phyloP scores from a whole-genome alignment of 2,888 invertebrate genomes.

The Plebejus argus region DNA sequence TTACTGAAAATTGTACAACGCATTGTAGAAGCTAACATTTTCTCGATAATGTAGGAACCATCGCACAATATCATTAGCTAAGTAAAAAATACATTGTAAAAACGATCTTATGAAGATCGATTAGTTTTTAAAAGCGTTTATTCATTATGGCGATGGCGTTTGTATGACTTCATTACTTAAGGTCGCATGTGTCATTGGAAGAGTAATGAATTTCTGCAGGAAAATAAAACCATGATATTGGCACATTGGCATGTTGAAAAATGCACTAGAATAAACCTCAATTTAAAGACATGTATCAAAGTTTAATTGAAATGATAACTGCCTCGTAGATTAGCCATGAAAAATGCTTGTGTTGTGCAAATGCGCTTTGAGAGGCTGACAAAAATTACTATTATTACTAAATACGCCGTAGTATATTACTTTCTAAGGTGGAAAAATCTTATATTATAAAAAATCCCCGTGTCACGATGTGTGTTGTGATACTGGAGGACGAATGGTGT shows the following conservation, averaged over 20 bases:
- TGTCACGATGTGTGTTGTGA: too few relatives aligned
- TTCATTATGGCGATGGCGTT: conserved; percentile 69
- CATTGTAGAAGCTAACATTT: background rate
- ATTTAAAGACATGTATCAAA: background rate
- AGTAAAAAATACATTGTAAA: conserved; percentile 41
- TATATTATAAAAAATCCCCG: too few relatives aligned
- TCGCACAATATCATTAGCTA: conserved; percentile 24
- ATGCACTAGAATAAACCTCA: background rate
- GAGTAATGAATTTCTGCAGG: conserved; percentile 27
- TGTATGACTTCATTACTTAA: conserved; percentile 63
- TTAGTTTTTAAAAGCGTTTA: conserved; percentile 74
- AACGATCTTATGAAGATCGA: conserved; percentile 55
- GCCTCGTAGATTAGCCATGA: too few relatives aligned
- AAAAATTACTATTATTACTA: too few relatives aligned
- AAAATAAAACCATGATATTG: conserved; percentile 21
- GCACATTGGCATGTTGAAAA: background rate
- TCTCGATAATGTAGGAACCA: background rate
- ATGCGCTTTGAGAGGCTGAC: too few relatives aligned
- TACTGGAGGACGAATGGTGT: too few relatives aligned
- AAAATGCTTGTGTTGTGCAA: too few relatives aligned
- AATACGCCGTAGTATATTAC: too few relatives aligned
- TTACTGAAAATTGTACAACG: too few relatives aligned
- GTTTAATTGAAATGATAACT: too few relatives aligned
- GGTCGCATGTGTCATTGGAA: conserved; percentile 31
- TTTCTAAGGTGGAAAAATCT: too few relatives aligned